These are phyloP conservation scores for Orientallactaga bullata DNA, from an alignment of 2,113 vertebrate species.

Conservation along the genomic window DNA sequence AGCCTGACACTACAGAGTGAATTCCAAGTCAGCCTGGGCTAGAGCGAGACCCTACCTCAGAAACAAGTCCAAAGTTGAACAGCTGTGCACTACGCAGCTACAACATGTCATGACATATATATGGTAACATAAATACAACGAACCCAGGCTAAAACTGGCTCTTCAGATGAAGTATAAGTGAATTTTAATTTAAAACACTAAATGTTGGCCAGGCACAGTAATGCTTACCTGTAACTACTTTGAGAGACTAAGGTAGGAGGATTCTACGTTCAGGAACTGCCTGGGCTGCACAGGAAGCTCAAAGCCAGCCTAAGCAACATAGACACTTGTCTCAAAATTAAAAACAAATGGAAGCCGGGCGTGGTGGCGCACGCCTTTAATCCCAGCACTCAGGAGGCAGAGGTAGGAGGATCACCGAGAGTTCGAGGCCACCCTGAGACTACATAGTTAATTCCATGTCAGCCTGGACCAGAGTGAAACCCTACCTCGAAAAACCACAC, in stretches of 20 bases:
- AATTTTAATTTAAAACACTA: background rate
- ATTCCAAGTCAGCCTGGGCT: too few species aligned
- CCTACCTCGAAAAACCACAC: too few species aligned
- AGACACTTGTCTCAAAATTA: background rate
- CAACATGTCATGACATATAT: background rate
- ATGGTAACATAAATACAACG: background rate
- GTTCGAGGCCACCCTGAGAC: too few species aligned
- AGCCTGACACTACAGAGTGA: too few species aligned
- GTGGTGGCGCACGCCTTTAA: too few species aligned
- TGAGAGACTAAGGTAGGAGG: background rate
- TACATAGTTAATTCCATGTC: too few species aligned
- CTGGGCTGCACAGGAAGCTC: background rate
- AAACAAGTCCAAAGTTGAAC: conserved; percentile 38
- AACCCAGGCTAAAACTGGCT: conserved; percentile 57
- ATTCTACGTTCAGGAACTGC: background rate
- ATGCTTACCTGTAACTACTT: background rate
- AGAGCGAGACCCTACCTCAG: too few species aligned
- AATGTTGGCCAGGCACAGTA: background rate
- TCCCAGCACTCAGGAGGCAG: too few species aligned
- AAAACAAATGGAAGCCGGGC: background rate
- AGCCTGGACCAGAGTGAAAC: too few species aligned
- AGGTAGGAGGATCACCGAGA: too few species aligned
- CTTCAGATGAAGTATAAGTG: conserved; percentile 21
- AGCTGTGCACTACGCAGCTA: background rate
- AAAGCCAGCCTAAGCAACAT: background rate